Evolutionary conservation across 2,797 vertebrate genomes (phyloP).

Genomic region (Erpetoichthys calabaricus): DNA sequence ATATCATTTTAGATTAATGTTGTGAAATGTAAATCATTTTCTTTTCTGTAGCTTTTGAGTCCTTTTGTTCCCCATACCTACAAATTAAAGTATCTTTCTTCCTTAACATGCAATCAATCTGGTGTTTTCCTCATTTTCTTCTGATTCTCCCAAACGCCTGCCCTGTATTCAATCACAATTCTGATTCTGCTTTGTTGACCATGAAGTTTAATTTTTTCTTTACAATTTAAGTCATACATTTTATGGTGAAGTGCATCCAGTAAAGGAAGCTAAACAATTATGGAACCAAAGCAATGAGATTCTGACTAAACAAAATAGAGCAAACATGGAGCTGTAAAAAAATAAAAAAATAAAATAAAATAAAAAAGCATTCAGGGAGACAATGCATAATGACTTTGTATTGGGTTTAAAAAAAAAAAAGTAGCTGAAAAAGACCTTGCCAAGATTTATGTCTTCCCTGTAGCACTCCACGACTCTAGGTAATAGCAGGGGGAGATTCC

Average conservation of each 20-base stretch:
- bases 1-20: too few relatives aligned
- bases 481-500: slow-evolving; percentile 50
- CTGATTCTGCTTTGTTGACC: too few relatives aligned
- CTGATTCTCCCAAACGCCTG: too few relatives aligned
- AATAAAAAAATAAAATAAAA: background rate
- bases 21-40: too few relatives aligned
- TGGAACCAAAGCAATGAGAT: background rate
- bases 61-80: too few relatives aligned
- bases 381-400: slow-evolving; percentile 31
- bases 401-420: slow-evolving; percentile 41
- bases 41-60: too few relatives aligned
- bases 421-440: slow-evolving; percentile 51
- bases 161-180: too few relatives aligned
- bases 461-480: slow-evolving; percentile 36
- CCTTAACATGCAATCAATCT: too few relatives aligned
- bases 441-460: slow-evolving; percentile 50
- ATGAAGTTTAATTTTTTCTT: too few relatives aligned
- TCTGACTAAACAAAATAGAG: background rate
- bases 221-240: too few relatives aligned
- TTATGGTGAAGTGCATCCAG: background rate
- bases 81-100: too few relatives aligned
- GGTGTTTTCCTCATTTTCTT: too few relatives aligned
- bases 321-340: background rate
- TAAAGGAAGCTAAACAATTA: background rate
- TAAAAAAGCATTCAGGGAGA: slow-evolving; percentile 22